Evolutionary conservation across 2,113 vertebrate species (phyloP).

Genomic region (Hiodon alosoides): DNA sequence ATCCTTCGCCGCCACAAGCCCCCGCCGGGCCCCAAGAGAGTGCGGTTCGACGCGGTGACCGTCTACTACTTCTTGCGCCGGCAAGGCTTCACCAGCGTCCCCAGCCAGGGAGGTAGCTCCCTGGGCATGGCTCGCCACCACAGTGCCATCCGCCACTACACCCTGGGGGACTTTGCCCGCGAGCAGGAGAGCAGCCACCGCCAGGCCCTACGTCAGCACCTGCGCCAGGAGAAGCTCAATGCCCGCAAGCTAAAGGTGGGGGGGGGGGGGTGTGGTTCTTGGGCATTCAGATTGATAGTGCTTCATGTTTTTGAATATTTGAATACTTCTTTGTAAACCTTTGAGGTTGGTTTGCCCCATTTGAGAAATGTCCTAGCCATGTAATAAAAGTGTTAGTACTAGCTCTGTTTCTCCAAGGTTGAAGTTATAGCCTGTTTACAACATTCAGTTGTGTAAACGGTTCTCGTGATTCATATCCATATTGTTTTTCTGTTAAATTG

Average conservation of each 20-base stretch:
- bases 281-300: too few relatives aligned
- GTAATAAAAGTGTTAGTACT: too few relatives aligned
- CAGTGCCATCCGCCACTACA: slow-evolving; percentile 84
- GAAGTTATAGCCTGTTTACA: too few relatives aligned
- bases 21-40: slow-evolving; percentile 71
- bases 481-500: too few relatives aligned
- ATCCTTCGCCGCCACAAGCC: slow-evolving; percentile 86
- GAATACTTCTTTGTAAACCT: too few relatives aligned
- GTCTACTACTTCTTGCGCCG: slow-evolving; percentile 93
- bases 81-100: slow-evolving; percentile 97
- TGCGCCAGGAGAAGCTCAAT: slow-evolving; percentile 90
- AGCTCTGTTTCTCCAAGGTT: too few relatives aligned
- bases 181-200: slow-evolving; percentile 88
- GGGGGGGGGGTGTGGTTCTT: too few relatives aligned
- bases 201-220: slow-evolving; percentile 81
- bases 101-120: slow-evolving; percentile 95
- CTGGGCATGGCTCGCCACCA: slow-evolving; percentile 93
- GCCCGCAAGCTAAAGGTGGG: slow-evolving; percentile 89
- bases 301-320: too few relatives aligned
- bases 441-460: too few relatives aligned
- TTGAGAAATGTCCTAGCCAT: too few relatives aligned
- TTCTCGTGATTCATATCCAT: too few relatives aligned
- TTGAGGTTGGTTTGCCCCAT: too few relatives aligned
- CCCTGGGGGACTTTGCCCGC: slow-evolving; percentile 89
- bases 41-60: slow-evolving; percentile 91